Percentiles rank a stretch among this genome's conserved stretches.
Conservation (phyloP, 2,113 vertebrate genomes). For the Forbesichthys agassizii region DNA sequence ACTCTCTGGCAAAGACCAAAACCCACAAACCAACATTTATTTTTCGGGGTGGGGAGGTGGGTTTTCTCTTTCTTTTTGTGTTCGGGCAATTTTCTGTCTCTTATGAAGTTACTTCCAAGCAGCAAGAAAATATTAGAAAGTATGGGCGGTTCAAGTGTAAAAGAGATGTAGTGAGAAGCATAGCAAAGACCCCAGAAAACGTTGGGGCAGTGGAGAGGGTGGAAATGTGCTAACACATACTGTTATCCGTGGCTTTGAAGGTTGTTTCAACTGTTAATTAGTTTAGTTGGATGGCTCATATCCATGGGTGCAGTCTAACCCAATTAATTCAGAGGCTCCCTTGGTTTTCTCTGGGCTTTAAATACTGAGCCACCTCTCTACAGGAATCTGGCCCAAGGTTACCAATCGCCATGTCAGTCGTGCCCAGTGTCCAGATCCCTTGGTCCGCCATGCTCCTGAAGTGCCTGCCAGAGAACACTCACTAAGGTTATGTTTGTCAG, state of each 20-base stretch:
- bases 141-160: constrained; percentile 50
- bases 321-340: constrained; percentile 59
- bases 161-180: constrained; percentile 44
- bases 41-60: constrained; percentile 21
- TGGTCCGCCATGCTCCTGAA: constrained; percentile 49
- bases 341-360: constrained; percentile 51
- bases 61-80: constrained; percentile 51
- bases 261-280: constrained; percentile 67
- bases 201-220: constrained; percentile 9
- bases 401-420: constrained; percentile 41
- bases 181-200: constrained; percentile 11
- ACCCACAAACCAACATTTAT: constrained; percentile 16
- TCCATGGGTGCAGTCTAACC: constrained; percentile 60
- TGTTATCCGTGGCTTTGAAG: constrained; percentile 64
- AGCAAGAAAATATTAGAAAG: constrained; percentile 42
- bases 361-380: constrained; percentile 41
- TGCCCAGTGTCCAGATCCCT: constrained; percentile 46
- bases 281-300: constrained; percentile 59
- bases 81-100: constrained; percentile 49
- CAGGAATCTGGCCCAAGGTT: constrained; percentile 63
- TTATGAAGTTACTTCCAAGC: constrained; percentile 50
- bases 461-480: constrained; percentile 54
- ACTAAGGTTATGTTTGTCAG: constrained; percentile 63
- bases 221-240: constrained; percentile 36
- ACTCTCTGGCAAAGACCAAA: not conserved